Base-by-base conservation (phyloP, 2,888 invertebrate genomes). In the Pyrgus malvae region DNA sequence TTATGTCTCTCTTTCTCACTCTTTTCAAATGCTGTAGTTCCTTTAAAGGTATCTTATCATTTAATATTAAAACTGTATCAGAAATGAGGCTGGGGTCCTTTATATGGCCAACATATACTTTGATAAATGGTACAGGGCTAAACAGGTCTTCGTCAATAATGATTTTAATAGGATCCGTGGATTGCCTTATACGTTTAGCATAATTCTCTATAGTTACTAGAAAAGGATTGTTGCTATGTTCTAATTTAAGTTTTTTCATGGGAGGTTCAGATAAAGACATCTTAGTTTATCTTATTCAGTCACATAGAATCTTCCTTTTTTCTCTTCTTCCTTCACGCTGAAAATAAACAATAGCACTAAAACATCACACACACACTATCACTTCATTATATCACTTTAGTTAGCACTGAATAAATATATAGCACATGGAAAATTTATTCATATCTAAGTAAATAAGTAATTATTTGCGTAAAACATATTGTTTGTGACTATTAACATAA, bases 21-120 rank as follows among this genome's bases (percentile, higher is more conserved):
- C 96, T 91, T 74, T 97, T 97, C 12, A 97, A 81, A 79, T 96
- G 95, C 40, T 91, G 90, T 7, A 95, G 80, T 11, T 91, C 86
- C 11, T 91, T 89, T 3, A 95, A 68, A 0, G 95, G 93, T 29
- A 93, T 64, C 21, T 88, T 85, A 21, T 91, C 83, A 62, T 92
- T 93, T 9, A 95, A 76, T 33, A 91, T 76, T 17, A 81, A 64
- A 35, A 97, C 92, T 0, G 93, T 86, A 56, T 79, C 86, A 0
- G 95, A 95, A 35, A 93, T 92, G 9, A 91, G 80, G 68, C 92
- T 93, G 16, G 90, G 91, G 54, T 94, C 89, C 50, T 83, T 89
- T 14, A 96, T 87, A 33, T 82, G 83, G 3, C 92, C 94, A 2
- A 93, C 85, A 67, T 91, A 94, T 0, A 93, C 93, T 57, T 92